Evolutionary conservation across 2,113 vertebrate genomes (phyloP).

Genomic region (Tonatia bakeri): DNA sequence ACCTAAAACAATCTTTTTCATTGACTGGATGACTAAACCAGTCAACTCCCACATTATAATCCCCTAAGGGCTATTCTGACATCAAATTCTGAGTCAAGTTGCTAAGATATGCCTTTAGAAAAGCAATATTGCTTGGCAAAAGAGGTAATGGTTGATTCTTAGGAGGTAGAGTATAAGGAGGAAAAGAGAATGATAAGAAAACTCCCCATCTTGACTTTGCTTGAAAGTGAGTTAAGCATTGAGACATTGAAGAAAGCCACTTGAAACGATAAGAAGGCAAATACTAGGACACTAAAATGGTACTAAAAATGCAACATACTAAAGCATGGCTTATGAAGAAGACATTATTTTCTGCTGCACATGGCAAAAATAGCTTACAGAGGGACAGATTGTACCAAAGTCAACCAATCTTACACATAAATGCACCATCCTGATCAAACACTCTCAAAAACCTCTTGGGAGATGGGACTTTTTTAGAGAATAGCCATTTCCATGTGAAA

Average conservation of each 20-base stretch:
- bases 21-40: background rate
- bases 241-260: background rate
- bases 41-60: background rate
- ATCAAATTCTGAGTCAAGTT: background rate
- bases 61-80: background rate
- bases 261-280: background rate
- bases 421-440: background rate
- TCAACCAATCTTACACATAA: background rate
- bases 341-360: background rate
- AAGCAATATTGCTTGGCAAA: background rate
- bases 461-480: background rate
- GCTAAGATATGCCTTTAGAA: background rate
- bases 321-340: background rate
- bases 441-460: background rate
- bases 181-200: background rate
- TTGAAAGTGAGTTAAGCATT: background rate
- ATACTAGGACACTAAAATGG: background rate
- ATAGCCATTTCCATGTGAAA: background rate
- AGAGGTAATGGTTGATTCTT: background rate
- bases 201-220: background rate
- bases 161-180: background rate
- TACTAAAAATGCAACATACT: background rate
- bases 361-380: background rate
- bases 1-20: background rate
- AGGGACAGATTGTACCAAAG: background rate